Base-by-base conservation (phyloP, 2,888 invertebrate species). In the Tetanocera ferruginea region DNA sequence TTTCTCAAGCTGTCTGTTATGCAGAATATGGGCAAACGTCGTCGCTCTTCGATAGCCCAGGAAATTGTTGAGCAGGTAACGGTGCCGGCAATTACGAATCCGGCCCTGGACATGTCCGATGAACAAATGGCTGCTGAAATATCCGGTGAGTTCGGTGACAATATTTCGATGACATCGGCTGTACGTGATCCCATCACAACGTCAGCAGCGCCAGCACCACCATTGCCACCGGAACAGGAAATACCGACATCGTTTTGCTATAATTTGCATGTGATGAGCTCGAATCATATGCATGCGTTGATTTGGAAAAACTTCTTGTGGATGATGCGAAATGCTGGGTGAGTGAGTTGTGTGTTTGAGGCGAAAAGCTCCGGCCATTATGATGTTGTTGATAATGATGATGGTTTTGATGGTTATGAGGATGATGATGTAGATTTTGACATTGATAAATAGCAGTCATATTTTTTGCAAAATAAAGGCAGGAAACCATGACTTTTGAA, bases 301-400 rank as follows among this genome's bases (percentile, higher is more conserved):
- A 92, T 96, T 66, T 96, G 96, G 95, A 97, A 97, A 89, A 97
- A 97, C 88, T 94, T 95, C 85, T 91, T 96, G 74, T 95, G 96
- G 93, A 93, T 97, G 91, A 93, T 95, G 91, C 92, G 97, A 84
- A 97, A 97, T 89, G 93, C 94, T 80, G 94, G 95, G 95, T 95
- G 88, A 91, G 91, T 84, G 1, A 25, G 70, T n/a, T 1, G 9
- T 51, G 1, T 23, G 23, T 11, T 55, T 5, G 11, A 8, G 14
- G 3, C 8, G 25, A 28, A 11, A 43, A 11, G 43, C 43, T 43
- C 11, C 14, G 11, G 1, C 43, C 3, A 14, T 11, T 1, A 43
- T 43, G 14, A 43, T 11, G 11, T 11, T 43, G 31, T 1, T 52
- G 51, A 28, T 51, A 31, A 43, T n/a, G 2, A 9, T 8, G 43